These are phyloP conservation scores for Alouatta palliata DNA, from an alignment of 2,113 vertebrate species.

Conservation along the genomic window DNA sequence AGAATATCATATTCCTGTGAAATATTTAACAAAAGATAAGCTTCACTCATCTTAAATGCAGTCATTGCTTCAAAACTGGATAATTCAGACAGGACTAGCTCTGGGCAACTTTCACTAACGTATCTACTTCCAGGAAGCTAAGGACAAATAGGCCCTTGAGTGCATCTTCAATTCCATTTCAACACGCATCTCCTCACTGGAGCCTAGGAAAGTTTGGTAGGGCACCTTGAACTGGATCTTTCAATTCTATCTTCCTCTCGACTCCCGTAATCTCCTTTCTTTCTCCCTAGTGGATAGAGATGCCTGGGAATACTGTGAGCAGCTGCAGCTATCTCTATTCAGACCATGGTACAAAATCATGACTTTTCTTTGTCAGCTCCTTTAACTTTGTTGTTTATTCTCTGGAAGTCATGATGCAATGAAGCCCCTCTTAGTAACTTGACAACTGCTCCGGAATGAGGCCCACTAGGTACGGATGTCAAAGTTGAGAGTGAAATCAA, in stretches of 20 bases:
- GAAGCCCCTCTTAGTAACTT: background rate
- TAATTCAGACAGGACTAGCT: background rate
- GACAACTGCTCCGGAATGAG: background rate
- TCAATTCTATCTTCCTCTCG: background rate
- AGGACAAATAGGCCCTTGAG: background rate
- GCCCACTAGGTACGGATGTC: fast-evolving
- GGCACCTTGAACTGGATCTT: background rate
- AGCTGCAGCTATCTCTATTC: background rate
- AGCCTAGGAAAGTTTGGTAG: fast-evolving
- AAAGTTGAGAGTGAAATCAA: background rate
- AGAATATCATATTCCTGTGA: slow-evolving; percentile 4
- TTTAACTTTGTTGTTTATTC: background rate
- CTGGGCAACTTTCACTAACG: background rate
- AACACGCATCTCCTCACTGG: fast-evolving
- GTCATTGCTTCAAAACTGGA: background rate
- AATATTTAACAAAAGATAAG: background rate
- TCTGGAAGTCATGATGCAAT: background rate
- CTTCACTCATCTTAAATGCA: background rate
- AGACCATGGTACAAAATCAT: background rate
- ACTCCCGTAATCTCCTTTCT: background rate
- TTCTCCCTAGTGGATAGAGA: background rate
- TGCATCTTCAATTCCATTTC: too few species aligned
- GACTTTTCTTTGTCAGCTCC: background rate
- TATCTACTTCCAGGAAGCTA: background rate
- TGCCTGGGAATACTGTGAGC: background rate